Percentiles rank a stretch among this genome's conserved stretches.
These are phyloP conservation scores for Siderastrea siderea DNA, from an alignment of 92 coral and sea anemone genomes.

Conservation along the genomic window DNA sequence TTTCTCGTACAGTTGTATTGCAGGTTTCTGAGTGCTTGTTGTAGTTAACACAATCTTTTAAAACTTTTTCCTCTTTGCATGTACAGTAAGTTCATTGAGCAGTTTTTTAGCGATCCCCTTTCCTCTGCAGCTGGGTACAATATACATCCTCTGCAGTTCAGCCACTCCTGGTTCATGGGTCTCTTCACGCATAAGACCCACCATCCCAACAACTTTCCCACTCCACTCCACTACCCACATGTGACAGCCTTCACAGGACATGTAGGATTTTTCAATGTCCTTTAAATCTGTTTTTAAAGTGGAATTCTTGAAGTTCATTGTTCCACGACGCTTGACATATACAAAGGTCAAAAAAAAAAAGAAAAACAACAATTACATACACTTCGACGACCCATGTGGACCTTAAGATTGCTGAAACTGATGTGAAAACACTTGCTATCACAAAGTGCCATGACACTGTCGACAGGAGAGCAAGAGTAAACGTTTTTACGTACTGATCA, in stretches of 20 bases:
- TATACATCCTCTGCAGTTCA: slow-evolving; percentile 73
- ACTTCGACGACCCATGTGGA: slow-evolving; percentile 64
- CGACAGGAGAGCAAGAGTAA: slow-evolving; percentile 42
- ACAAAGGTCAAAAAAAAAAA: slow-evolving; percentile 55
- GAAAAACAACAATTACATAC: slow-evolving; percentile 40
- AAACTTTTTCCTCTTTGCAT: slow-evolving; percentile 59
- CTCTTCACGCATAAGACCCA: slow-evolving; percentile 52
- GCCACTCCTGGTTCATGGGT: slow-evolving; percentile 54
- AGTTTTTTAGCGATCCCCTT: slow-evolving; percentile 73
- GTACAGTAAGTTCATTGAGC: slow-evolving; percentile 38
- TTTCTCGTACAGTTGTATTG: slow-evolving; percentile 54
- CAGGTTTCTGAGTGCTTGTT: slow-evolving; percentile 54
- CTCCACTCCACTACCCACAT: slow-evolving; percentile 71
- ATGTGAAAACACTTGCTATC: slow-evolving; percentile 36
- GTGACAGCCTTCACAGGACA: slow-evolving; percentile 45
- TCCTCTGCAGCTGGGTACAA: slow-evolving; percentile 35
- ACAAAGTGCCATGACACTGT: slow-evolving; percentile 47
- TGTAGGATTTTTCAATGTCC: slow-evolving; percentile 61
- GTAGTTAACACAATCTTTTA: slow-evolving; percentile 60
- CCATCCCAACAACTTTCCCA: slow-evolving; percentile 75
- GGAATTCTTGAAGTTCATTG: slow-evolving; percentile 33
- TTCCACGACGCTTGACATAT: slow-evolving; percentile 30
- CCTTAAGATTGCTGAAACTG: slow-evolving; percentile 51
- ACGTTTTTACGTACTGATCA: slow-evolving; percentile 25
- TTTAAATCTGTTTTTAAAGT: slow-evolving; percentile 59